phyloP scores from a whole-genome alignment of 1,140 invertebrate genomes.

The Sycobia sp. region DNA sequence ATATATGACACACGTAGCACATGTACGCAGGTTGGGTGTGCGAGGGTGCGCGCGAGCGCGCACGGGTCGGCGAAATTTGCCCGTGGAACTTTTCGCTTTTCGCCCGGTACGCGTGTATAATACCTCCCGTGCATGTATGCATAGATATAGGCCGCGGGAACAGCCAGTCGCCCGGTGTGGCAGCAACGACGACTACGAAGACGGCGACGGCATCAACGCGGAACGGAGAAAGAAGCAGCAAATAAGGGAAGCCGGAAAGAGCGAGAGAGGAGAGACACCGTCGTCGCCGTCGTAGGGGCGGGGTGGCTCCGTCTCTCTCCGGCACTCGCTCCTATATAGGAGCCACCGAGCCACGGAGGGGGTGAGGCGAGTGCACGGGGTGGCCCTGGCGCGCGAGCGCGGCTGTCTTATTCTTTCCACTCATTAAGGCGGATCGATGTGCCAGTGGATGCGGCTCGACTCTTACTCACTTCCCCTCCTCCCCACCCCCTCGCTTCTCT shows the following conservation, averaged over 20 bases:
- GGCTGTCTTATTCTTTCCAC: constrained; percentile 63
- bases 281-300: constrained; percentile 36
- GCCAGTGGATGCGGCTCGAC: constrained; percentile 50
- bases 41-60: too few species aligned
- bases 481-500: not conserved
- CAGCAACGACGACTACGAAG: not conserved
- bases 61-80: constrained; percentile 19
- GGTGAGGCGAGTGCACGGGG: constrained; percentile 25
- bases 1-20: too few species aligned
- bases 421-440: constrained; percentile 64
- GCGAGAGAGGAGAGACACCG: constrained; percentile 32
- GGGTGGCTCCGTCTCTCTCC: too few species aligned
- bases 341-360: constrained; percentile 26
- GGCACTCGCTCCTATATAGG: too few species aligned
- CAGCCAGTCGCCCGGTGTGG: not conserved
- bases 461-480: not conserved
- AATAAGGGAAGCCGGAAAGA: constrained; percentile 3
- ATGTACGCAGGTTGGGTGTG: too few species aligned
- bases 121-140: too few species aligned
- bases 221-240: constrained; percentile 1
- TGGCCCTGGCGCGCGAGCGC: constrained; percentile 33
- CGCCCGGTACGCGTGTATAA: not conserved
- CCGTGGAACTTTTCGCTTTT: not conserved
- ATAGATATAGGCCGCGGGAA: too few species aligned
- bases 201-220: not conserved